Conservation (phyloP, 2,797 vertebrate species). For the Euthynnus affinis region DNA sequence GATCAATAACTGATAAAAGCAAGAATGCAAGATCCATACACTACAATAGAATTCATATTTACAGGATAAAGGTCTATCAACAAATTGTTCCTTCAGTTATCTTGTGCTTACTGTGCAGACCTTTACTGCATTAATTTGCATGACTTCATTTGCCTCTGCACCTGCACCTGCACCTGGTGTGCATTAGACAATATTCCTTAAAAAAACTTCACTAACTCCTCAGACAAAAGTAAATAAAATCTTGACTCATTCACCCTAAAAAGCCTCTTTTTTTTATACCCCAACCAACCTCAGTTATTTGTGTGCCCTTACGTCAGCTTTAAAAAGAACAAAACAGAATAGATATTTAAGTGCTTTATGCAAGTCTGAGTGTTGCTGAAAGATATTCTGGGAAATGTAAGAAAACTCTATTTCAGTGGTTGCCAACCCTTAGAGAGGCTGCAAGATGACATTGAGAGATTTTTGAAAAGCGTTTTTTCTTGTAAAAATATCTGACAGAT, state of each 20-base stretch:
- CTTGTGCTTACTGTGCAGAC: neutral
- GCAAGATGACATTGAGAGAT: neutral
- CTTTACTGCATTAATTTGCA: neutral
- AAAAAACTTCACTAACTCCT: neutral
- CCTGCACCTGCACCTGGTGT: conserved; percentile 23
- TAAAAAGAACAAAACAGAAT: neutral
- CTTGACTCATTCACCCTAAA: neutral
- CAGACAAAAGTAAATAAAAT: neutral
- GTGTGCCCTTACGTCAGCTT: neutral
- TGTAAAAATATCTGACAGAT: neutral
- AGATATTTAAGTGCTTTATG: neutral
- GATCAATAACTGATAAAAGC: neutral
- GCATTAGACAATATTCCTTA: neutral
- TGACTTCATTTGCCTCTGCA: neutral
- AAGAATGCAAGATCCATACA: neutral
- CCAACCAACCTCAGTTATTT: neutral
- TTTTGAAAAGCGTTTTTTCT: neutral
- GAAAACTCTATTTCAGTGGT: neutral
- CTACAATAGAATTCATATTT: neutral
- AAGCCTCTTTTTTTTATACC: neutral
- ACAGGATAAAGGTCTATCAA: neutral
- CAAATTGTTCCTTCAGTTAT: neutral
- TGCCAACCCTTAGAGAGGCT: neutral
- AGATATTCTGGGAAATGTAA: neutral
- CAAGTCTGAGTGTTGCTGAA: neutral